Evolutionary conservation across 2,797 vertebrate genomes (phyloP).

Genomic region (Rhinoraja longicauda): DNA sequence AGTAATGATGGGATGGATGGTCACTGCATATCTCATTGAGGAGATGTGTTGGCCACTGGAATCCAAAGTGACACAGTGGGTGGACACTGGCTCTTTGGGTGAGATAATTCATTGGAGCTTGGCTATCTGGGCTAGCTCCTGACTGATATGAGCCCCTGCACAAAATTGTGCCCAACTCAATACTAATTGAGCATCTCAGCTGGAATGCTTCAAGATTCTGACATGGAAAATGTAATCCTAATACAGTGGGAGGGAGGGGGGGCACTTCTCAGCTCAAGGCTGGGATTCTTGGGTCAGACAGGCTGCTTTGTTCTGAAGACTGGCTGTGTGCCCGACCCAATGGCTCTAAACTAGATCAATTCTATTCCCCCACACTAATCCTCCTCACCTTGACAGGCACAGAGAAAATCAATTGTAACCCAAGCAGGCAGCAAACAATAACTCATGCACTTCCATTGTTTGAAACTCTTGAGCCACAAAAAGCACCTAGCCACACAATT

Average conservation of each 20-base stretch:
- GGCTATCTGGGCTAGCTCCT: not conserved
- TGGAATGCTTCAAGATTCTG: not conserved
- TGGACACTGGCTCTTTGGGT: not conserved
- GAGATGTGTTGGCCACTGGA: not conserved
- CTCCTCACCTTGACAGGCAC: not conserved
- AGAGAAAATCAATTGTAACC: not conserved
- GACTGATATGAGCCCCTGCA: not conserved
- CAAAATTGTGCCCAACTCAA: too few species aligned
- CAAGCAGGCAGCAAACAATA: not conserved
- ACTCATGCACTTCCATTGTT: not conserved
- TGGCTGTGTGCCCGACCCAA: not conserved
- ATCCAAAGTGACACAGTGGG: not conserved
- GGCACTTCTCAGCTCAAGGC: not conserved
- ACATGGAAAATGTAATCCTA: not conserved
- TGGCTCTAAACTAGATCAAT: not conserved
- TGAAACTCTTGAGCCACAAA: not conserved
- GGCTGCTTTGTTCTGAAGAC: not conserved
- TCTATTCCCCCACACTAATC: not conserved
- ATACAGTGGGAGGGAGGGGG: too few species aligned
- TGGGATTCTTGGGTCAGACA: too few species aligned
- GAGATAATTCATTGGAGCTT: too few species aligned
- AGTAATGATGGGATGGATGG: not conserved
- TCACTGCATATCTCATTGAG: not conserved
- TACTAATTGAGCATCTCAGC: not conserved
- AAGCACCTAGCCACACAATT: not conserved